These are phyloP conservation scores for Myanophis thanlyinensis DNA, from an alignment of 2,113 vertebrate genomes.

Conservation along the genomic window DNA sequence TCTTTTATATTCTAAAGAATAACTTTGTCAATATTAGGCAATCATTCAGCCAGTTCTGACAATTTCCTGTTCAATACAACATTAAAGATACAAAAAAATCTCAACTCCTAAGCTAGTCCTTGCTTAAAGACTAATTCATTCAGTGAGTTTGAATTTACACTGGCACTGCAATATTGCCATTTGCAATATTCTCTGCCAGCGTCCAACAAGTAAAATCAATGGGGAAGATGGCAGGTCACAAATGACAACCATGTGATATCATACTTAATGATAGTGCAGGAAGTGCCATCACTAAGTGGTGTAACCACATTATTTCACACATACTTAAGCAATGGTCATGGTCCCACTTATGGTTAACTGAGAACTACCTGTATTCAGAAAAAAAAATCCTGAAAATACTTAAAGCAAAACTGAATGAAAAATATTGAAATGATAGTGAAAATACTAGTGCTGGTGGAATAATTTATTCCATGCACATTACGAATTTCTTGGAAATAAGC, in stretches of 20 bases:
- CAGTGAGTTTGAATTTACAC: background rate
- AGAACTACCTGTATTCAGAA: background rate
- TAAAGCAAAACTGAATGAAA: background rate
- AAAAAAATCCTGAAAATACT: background rate
- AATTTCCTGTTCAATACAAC: background rate
- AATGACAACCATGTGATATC: background rate
- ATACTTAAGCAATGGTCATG: background rate
- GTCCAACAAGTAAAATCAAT: background rate
- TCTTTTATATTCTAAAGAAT: background rate
- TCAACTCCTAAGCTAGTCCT: background rate
- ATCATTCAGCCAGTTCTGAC: background rate
- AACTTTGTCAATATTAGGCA: background rate
- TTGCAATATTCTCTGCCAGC: background rate
- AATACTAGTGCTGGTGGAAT: background rate
- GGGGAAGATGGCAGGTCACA: background rate
- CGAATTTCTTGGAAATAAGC: background rate
- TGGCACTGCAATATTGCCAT: background rate
- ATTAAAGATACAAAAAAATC: background rate
- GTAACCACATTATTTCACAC: background rate
- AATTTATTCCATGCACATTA: background rate
- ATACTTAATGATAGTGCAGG: background rate
- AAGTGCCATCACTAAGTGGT: background rate
- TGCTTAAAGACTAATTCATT: background rate
- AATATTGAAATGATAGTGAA: background rate
- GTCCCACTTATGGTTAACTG: background rate